phyloP scores from a whole-genome alignment of 2,113 vertebrate genomes.

The Gnathonemus echidnorhynchus region DNA sequence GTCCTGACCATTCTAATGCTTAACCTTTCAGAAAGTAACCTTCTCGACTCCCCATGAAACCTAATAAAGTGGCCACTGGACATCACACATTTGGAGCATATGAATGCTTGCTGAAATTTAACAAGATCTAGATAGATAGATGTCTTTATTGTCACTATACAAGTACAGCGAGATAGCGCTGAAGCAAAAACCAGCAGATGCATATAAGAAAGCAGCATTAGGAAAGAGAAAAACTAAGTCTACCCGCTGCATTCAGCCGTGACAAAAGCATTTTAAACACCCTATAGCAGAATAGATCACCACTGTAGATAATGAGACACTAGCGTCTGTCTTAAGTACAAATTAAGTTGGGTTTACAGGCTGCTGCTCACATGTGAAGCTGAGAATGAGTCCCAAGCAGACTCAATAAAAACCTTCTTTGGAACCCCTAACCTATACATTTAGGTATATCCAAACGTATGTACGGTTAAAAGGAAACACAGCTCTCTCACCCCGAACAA shows the following conservation, averaged over 20 bases:
- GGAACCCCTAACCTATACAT: neutral
- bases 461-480: neutral
- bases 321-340: neutral
- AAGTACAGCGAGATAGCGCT: no score
- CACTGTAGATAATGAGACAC: neutral
- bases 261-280: neutral
- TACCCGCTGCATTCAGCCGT: neutral
- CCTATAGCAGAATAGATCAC: neutral
- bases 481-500: neutral
- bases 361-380: neutral
- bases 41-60: neutral
- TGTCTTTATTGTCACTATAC: no score
- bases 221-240: no score
- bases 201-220: no score
- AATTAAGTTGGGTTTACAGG: neutral
- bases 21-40: neutral
- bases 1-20: neutral
- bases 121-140: neutral
- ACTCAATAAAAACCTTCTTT: neutral
- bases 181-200: no score
- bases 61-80: neutral
- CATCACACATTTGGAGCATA: neutral
- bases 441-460: neutral
- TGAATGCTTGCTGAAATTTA: neutral
- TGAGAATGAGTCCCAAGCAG: neutral